Evolutionary conservation across 2,888 invertebrate species (phyloP).

Genomic region (Patella pellucida): DNA sequence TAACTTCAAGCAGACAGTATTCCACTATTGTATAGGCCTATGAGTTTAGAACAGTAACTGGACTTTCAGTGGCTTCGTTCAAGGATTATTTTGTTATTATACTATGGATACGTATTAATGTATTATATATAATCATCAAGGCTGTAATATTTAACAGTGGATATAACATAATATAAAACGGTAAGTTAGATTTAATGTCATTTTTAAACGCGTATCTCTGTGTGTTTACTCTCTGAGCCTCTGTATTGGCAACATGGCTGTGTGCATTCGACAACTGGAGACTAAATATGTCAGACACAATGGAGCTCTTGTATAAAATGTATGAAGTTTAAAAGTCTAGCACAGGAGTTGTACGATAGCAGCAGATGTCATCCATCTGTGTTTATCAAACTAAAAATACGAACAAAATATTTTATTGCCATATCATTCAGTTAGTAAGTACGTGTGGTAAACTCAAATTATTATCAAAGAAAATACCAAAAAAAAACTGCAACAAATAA

Average conservation of each 20-base stretch:
- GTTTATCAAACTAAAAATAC: neutral
- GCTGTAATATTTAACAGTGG: neutral
- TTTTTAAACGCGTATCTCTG: neutral
- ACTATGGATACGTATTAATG: constrained; percentile 2
- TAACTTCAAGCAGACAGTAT: neutral
- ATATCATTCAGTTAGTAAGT: neutral
- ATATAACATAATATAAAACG: constrained; percentile 6
- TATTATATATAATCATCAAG: neutral
- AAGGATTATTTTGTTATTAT: neutral
- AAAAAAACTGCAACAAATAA: too few species aligned
- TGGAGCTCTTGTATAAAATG: neutral
- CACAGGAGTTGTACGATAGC: neutral
- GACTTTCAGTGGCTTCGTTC: neutral
- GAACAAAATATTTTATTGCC: neutral
- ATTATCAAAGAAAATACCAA: neutral
- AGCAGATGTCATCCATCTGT: constrained; percentile 5
- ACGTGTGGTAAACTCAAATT: neutral
- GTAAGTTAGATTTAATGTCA: neutral
- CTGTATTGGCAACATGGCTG: neutral
- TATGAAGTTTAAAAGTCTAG: constrained; percentile 1
- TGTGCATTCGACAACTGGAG: neutral
- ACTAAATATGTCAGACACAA: neutral
- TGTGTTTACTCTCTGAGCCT: neutral
- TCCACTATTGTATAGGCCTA: neutral
- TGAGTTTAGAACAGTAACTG: neutral